Conservation (phyloP, 1,140 invertebrate species). For the Onthophagus taurus region DNA sequence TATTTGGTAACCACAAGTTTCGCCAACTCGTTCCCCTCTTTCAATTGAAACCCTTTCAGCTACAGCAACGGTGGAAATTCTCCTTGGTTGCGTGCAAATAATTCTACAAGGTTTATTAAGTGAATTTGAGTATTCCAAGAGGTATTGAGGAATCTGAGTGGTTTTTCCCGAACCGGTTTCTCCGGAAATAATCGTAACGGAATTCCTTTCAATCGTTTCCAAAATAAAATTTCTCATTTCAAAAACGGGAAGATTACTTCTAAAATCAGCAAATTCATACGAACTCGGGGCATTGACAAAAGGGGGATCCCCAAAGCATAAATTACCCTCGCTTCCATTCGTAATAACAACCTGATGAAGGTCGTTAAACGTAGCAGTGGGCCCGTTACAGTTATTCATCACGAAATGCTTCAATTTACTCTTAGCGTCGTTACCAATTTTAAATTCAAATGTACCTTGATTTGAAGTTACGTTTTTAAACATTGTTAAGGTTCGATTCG, state of each 20-base stretch:
- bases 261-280: constrained; percentile 42
- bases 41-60: constrained; percentile 75
- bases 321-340: constrained; percentile 2
- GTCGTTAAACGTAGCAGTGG: background rate
- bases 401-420: background rate
- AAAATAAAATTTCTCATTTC: constrained; percentile 44
- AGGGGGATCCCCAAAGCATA: constrained; percentile 2
- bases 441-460: constrained; percentile 12
- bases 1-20: constrained; percentile 91
- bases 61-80: constrained; percentile 82
- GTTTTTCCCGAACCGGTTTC: constrained; percentile 86
- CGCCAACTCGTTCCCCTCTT: constrained; percentile 75
- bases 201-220: constrained; percentile 41
- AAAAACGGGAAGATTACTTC: constrained; percentile 50
- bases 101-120: constrained; percentile 67
- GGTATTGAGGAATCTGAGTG: constrained; percentile 84
- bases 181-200: constrained; percentile 61
- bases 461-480: constrained; percentile 42
- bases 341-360: no score
- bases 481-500: constrained; percentile 52
- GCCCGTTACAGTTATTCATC: background rate
- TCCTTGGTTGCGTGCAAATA: constrained; percentile 85
- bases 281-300: constrained; percentile 25
- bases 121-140: constrained; percentile 66
- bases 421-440: background rate